A percentile compares a stretch with the other conserved stretches of the same genome.
Conservation (phyloP, 2,888 invertebrate genomes). For the Zootermopsis nevadensis region DNA sequence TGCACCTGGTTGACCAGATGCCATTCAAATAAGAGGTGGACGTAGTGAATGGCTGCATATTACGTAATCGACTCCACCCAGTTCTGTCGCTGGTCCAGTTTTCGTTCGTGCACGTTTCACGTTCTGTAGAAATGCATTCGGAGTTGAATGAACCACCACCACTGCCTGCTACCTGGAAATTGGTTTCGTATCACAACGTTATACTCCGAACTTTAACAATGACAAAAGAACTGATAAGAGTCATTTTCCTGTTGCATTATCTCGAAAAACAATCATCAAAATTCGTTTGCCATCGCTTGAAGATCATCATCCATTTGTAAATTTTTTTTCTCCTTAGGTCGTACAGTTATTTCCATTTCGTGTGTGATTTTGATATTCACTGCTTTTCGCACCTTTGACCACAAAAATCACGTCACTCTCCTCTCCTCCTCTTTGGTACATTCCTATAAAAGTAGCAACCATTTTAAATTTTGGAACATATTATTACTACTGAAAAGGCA, state of each 20-base stretch:
- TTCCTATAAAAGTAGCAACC: too few relatives aligned
- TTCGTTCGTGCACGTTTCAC: not conserved
- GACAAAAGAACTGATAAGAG: not conserved
- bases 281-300: too few relatives aligned
- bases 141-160: not conserved
- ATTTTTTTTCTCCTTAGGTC: not conserved
- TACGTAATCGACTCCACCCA: conserved; percentile 10
- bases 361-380: too few relatives aligned
- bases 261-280: too few relatives aligned
- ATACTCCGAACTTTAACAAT: not conserved
- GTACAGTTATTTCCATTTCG: too few relatives aligned
- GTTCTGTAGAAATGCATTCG: not conserved
- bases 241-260: not conserved
- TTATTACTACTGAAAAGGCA: not conserved
- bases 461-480: too few relatives aligned
- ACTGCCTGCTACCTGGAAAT: not conserved
- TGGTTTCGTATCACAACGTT: not conserved
- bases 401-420: too few relatives aligned
- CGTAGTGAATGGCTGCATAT: not conserved
- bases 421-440: too few relatives aligned
- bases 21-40: not conserved
- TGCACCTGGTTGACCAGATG: too few relatives aligned
- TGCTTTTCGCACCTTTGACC: too few relatives aligned
- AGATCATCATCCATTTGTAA: too few relatives aligned
- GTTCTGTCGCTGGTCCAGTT: not conserved